A percentile compares a stretch with the other conserved stretches of the same genome.
These are phyloP conservation scores for Hyppa rectilinea DNA, from an alignment of 2,888 invertebrate genomes.

Conservation along the genomic window DNA sequence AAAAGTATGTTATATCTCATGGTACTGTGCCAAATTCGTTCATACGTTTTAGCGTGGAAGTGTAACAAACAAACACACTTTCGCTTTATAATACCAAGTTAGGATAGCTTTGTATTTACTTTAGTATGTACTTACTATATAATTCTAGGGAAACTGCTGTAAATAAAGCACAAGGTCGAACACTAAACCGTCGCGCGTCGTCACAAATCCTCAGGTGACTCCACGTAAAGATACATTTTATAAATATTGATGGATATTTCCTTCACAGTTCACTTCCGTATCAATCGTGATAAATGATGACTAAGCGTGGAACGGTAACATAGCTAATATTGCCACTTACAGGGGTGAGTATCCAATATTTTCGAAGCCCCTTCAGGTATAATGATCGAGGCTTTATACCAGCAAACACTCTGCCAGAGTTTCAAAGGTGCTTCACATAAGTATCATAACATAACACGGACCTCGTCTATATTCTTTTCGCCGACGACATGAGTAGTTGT, in stretches of 20 bases:
- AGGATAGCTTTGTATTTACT: too few relatives aligned
- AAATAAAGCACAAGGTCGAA: slow-evolving; percentile 6
- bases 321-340: slow-evolving; percentile 69
- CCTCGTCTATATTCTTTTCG: slow-evolving; percentile 51
- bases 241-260: slow-evolving; percentile 50
- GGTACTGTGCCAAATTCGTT: too few relatives aligned
- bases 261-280: slow-evolving; percentile 39
- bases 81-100: too few relatives aligned
- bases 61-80: too few relatives aligned
- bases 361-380: slow-evolving; percentile 43
- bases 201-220: slow-evolving; percentile 28
- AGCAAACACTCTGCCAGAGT: slow-evolving; percentile 30
- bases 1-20: too few relatives aligned
- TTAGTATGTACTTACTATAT: not conserved
- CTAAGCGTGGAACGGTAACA: slow-evolving; percentile 59
- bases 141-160: slow-evolving; percentile 1
- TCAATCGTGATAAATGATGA: slow-evolving; percentile 68
- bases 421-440: slow-evolving; percentile 44
- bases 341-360: slow-evolving; percentile 62
- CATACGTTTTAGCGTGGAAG: too few relatives aligned
- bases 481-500: slow-evolving; percentile 39
- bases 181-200: not conserved
- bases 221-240: slow-evolving; percentile 24
- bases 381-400: slow-evolving; percentile 52
- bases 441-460: slow-evolving; percentile 50